phyloP scores from a whole-genome alignment of 1,140 invertebrate species.

The Magallana gigas region DNA sequence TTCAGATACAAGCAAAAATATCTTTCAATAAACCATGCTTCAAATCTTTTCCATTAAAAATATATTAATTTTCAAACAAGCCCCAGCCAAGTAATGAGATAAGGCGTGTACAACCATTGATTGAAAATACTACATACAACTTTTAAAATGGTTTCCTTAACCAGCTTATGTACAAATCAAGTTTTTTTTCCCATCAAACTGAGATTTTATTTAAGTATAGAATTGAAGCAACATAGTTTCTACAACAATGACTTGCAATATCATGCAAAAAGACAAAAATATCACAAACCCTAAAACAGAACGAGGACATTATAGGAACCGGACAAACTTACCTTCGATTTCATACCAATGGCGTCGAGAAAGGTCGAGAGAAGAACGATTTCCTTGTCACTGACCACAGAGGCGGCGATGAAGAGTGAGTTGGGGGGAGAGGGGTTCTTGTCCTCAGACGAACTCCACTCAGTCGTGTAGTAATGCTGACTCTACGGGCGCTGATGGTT shows the following conservation, averaged over 20 bases:
- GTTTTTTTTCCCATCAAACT: too few species aligned
- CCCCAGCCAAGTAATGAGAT: too few species aligned
- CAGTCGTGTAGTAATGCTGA: not conserved
- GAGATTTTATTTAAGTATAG: too few species aligned
- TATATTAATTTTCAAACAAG: too few species aligned
- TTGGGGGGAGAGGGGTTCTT: not conserved
- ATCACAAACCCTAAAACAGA: not conserved
- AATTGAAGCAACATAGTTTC: not conserved
- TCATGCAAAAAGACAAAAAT: not conserved
- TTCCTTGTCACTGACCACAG: constrained; percentile 18
- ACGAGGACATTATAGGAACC: not conserved
- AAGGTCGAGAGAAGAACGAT: not conserved
- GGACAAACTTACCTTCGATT: not conserved
- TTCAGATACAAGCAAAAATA: too few species aligned
- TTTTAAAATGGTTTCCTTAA: too few species aligned
- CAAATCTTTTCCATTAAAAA: too few species aligned
- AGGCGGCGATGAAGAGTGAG: not conserved
- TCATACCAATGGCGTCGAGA: not conserved
- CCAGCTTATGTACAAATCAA: too few species aligned
- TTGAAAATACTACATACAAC: too few species aligned
- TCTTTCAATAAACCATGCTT: too few species aligned
- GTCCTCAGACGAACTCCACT: constrained; percentile 19
- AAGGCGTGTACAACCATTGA: too few species aligned
- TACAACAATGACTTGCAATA: not conserved
- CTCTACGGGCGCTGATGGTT: not conserved